Conservation (phyloP, 1,140 invertebrate species). For the Drosophila truncata region DNA sequence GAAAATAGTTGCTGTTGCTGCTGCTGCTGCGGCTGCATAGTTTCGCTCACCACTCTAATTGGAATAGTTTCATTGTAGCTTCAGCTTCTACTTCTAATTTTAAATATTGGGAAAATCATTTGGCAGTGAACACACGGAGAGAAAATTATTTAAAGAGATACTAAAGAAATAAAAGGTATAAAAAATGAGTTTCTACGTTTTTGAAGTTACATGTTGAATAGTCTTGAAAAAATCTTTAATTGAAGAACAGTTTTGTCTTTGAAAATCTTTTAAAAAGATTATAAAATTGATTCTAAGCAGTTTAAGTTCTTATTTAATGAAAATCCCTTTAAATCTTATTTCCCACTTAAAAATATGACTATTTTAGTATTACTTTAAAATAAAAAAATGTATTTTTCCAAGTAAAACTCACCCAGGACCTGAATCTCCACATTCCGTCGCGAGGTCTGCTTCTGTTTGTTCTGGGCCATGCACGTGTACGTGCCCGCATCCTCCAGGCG, state of each 20-base stretch:
- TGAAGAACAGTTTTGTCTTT: too few relatives aligned
- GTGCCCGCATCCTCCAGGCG: conserved; percentile 92
- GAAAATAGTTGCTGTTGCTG: conserved; percentile 73
- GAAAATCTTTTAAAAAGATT: too few relatives aligned
- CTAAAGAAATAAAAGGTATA: not conserved
- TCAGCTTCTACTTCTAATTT: conserved; percentile 57
- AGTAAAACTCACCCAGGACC: conserved; percentile 89
- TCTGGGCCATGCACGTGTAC: conserved; percentile 95
- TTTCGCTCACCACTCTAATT: conserved; percentile 77
- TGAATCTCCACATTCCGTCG: conserved; percentile 93
- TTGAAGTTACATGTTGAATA: too few relatives aligned
- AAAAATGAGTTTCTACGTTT: too few relatives aligned
- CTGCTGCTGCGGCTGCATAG: conserved; percentile 69
- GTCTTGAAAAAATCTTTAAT: too few relatives aligned
- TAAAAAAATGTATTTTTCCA: not conserved
- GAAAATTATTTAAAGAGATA: not conserved
- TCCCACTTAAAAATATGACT: too few relatives aligned
- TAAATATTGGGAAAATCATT: conserved; percentile 69
- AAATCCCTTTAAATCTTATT: too few relatives aligned
- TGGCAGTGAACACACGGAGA: not conserved
- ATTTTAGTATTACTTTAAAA: too few relatives aligned
- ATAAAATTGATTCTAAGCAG: too few relatives aligned
- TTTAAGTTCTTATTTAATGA: too few relatives aligned
- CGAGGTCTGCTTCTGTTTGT: conserved; percentile 92
- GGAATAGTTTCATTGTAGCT: conserved; percentile 75